Evolutionary conservation across 1,140 invertebrate genomes (phyloP).

Genomic region (Vanessa tameamea): DNA sequence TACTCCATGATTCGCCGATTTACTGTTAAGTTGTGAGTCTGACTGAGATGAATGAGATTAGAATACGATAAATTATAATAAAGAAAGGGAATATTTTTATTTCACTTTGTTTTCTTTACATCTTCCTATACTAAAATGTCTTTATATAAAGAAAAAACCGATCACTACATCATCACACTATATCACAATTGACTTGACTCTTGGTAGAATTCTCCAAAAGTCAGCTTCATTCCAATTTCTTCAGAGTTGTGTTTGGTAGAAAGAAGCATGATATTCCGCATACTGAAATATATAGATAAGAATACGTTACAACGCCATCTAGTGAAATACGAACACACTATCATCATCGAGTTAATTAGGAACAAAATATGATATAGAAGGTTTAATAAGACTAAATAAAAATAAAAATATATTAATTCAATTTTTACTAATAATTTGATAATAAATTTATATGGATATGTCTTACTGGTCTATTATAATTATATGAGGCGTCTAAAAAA

Average conservation of each 20-base stretch:
- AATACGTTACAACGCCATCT: conserved; percentile 6
- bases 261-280: conserved; percentile 64
- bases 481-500: no score
- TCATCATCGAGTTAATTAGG: background rate
- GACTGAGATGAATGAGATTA: conserved; percentile 71
- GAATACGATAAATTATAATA: conserved; percentile 75
- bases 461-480: no score
- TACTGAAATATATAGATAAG: conserved; percentile 58
- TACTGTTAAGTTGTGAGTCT: conserved; percentile 52
- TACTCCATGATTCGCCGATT: conserved; percentile 61
- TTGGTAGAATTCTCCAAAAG: background rate
- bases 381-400: background rate
- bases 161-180: background rate
- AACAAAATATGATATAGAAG: no score
- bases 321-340: background rate
- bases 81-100: conserved; percentile 78
- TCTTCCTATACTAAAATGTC: conserved; percentile 1
- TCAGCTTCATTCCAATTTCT: conserved; percentile 66
- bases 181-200: background rate
- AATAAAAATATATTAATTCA: no score
- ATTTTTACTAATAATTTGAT: no score
- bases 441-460: no score
- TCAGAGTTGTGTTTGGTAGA: conserved; percentile 72
- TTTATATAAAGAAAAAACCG: background rate
- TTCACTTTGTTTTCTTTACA: conserved; percentile 54